Evolutionary conservation across 2,888 invertebrate species (phyloP), one percentile per base, ranked within the genome.

Genomic region (Melanchra persicariae): DNA sequence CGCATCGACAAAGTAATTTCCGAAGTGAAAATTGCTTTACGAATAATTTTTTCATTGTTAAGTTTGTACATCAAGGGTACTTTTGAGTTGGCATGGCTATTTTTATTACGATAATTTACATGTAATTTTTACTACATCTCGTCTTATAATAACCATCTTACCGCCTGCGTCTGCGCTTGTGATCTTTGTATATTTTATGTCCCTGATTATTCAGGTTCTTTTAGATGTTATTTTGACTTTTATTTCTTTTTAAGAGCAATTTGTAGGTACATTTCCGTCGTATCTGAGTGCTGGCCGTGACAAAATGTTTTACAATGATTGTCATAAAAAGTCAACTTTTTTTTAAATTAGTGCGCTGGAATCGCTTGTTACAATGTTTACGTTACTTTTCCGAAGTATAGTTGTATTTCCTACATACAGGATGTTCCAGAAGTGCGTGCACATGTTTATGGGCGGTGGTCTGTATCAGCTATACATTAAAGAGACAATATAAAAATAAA

Each of bases 11-110:
- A 82, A 82, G 91, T 88, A 93, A 93, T 93, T 91, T 91, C 84
- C 86, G 85, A 90, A 90, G 92, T 93, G 92, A 91, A 94, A 93
- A 94, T 93, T 93, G 90, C 91, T 87, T 88, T 89, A 87, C 86
- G 82, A 87, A 91, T 90, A 82, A 87, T 84, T 85, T 81, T 84
- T 85, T 74, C 76, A 70, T 85, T 84, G 79, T 83, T 81, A 79
- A 75, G 77, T 70, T 73, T 67, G 70, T 77, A 62, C 73, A 83
- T 72, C 79, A 73, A 70, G 70, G 74, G 73, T 77, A 74, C 78
- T 82, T 77, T 84, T 74, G 77, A 85, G 76, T 77, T 79, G 79
- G 77, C 81, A 75, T 70, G 78, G 80, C 79, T 84, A 81, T 84
- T 87, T 88, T 86, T 87, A 85, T 85, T 83, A 82, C 81, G 62